Evolutionary conservation across 2,797 vertebrate species (phyloP).

Genomic region (Synaphobranchus kaupii): DNA sequence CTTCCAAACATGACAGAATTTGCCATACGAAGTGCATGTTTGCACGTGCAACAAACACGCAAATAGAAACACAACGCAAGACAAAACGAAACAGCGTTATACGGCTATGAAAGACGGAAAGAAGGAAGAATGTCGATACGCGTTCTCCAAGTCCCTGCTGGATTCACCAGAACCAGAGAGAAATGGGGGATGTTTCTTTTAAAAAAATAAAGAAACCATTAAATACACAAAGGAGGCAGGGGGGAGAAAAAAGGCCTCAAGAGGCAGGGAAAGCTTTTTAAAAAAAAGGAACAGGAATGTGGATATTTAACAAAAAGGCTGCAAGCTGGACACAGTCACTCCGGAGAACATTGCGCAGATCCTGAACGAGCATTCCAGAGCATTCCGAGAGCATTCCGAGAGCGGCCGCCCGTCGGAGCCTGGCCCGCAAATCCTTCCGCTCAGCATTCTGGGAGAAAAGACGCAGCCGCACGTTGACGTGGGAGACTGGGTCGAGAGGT

Average conservation of each 20-base stretch:
- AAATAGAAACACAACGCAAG: background rate
- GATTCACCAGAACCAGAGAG: background rate
- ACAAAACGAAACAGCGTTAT: background rate
- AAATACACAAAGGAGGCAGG: background rate
- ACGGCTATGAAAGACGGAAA: background rate
- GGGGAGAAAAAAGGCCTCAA: background rate
- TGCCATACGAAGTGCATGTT: background rate
- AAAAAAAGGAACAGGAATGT: conserved; percentile 7
- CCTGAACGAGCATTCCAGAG: background rate
- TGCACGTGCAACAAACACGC: background rate
- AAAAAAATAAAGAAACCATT: background rate
- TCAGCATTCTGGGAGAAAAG: background rate
- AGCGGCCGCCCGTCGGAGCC: background rate
- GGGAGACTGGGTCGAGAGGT: background rate
- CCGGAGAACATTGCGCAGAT: background rate
- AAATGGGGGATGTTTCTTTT: background rate
- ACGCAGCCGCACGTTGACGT: background rate
- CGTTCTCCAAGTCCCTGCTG: background rate
- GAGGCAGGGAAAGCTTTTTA: background rate
- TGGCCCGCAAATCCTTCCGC: background rate
- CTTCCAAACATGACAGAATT: background rate
- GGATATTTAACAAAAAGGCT: background rate
- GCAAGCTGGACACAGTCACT: background rate
- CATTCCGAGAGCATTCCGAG: background rate
- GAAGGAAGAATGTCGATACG: background rate